Evolutionary conservation across 2,113 vertebrate species (phyloP), one percentile per base, ranked within the genome.

Genomic region (Ardeotis arabs): DNA sequence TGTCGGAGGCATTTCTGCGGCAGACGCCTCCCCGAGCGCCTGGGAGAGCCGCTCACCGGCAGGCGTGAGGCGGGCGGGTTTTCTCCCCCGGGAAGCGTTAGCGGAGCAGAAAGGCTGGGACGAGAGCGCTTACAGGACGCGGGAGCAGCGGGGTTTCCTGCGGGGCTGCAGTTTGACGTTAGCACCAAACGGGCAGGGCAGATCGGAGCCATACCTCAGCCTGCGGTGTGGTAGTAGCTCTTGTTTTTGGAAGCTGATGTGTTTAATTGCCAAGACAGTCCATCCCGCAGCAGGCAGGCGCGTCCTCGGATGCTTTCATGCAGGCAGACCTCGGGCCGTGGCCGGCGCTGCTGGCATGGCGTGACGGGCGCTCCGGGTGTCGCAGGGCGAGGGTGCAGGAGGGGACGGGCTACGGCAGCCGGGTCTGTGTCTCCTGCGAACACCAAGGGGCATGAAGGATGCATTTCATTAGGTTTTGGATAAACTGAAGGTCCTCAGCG

Each of bases 1-100:
- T 21, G 58, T 19, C 3, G 3, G 66, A 13, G 67, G 53, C 14
- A 11, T 18, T 60, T 41, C 75, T 44, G 21, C 6, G 2, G 16
- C 4, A 2, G 39, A 35, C 8, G 1, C 62, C 56, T 62, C 41
- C 14, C 25, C 14, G 22, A 68, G 21, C 1, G 4, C 4, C 63
- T 10, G 33, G 64, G 27, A 49, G 59, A 45, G 59, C 44, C 2
- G 9, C 70, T 84, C 63, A 5, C 13, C 31, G 0, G 45, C 82
- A 10, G 4, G 12, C 22, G 5, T 3, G 10, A 27, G 52, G 52
- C 22, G 23, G 84, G 37, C 2, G 3, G 52, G 45, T 25, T 63
- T 67, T 33, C 47, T 75, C 37, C 55, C 37, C 35, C 1, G 45
- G 59, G 58, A 45, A 50, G 27, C 2, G 3, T 14, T 6, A 41